Evolutionary conservation across 2,888 invertebrate species (phyloP), one percentile per base, ranked within the genome.

Genomic region (Leptinotarsa rubiginosa): DNA sequence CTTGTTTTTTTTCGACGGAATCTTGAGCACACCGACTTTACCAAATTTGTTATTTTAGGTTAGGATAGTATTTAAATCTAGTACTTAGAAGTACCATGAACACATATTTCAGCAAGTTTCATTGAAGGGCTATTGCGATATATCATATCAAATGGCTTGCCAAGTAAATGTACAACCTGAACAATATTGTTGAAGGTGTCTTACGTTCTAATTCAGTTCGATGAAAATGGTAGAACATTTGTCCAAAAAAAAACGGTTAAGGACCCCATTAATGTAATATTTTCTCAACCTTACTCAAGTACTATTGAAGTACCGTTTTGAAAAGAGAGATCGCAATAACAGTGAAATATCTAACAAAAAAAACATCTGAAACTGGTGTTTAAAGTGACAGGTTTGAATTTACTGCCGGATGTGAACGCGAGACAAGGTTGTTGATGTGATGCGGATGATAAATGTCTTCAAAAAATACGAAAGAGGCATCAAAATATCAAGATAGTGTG

Each of bases 401-500:
- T 25, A 56, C 20, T 56, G 22, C 56, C 20, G 56, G 56, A 56
- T 56, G 56, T 56, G 25, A 41, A 41, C 10, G 41, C 22, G 22
- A 56, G 56, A 12, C 56, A 56, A 56, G 25, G 56, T 56, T 56
- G 56, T 4, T 22, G 15, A 56, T 56, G 56, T 56, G 13, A 22
- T 13, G 56, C 15, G 15, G 56, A 25, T 56, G 56, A 56, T 22
- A 13, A 22, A 56, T 56, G 18, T 56, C 22, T 4, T 22, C 18
- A 22, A 25, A 56, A 56, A 56, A 22, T 10, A 25, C 12, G 12
- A 56, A 22, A 56, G 22, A 56, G 13, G 12, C 56, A 56, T 56
- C 56, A 22, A 56, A 22, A 56, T 54, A 54, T 54, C 10, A n/a
- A 20, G 20, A 54, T 4, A 20, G 22, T 56, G 56, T 22, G 22